phyloP scores from a whole-genome alignment of 2,113 vertebrate species.

The Tonatia bakeri region DNA sequence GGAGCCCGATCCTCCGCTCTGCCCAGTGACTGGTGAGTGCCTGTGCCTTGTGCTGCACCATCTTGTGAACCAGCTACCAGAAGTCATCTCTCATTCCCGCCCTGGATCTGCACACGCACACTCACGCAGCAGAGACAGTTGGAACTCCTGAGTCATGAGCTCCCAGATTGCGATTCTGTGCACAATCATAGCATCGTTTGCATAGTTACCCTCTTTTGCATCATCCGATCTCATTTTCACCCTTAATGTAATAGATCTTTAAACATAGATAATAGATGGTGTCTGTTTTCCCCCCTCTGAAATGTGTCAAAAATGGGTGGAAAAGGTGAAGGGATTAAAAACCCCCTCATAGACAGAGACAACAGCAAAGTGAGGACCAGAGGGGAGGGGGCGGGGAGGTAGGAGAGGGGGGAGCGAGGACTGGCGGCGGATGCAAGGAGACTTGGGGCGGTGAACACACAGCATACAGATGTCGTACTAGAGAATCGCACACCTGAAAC shows the following conservation, averaged over 20 bases:
- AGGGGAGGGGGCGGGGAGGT: too few relatives aligned
- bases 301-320: too few relatives aligned
- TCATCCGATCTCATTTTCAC: not conserved
- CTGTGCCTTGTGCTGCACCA: not conserved
- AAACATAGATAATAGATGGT: not conserved
- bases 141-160: not conserved
- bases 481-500: too few relatives aligned
- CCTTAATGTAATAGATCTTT: not conserved
- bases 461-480: too few relatives aligned
- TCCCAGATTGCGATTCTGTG: not conserved
- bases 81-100: not conserved
- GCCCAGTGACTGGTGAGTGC: not conserved
- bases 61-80: not conserved
- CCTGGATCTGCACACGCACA: too few relatives aligned
- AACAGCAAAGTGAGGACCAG: too few relatives aligned
- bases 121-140: not conserved
- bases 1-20: rapidly evolving
- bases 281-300: not conserved
- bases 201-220: not conserved
- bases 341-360: too few relatives aligned
- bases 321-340: too few relatives aligned
- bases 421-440: too few relatives aligned
- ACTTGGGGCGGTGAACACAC: too few relatives aligned
- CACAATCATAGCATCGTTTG: not conserved
- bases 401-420: too few relatives aligned